A percentile compares a stretch with the other conserved stretches of the same genome.
Evolutionary conservation across 2,797 vertebrate genomes (phyloP).

Genomic region (Parotocinclus haroldoi): DNA sequence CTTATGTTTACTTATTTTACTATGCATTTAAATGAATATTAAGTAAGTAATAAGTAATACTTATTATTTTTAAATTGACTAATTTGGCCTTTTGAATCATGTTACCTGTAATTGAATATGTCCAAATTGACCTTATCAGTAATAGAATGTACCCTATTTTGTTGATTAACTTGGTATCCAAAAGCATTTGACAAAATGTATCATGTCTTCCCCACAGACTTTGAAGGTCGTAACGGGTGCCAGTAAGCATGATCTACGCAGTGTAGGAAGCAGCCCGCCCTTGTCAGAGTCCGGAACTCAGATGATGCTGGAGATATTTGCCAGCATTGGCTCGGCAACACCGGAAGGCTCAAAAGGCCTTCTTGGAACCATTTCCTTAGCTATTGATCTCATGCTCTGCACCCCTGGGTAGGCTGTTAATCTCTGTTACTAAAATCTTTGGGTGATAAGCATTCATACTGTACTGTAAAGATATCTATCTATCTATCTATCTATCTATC

Average conservation of each 20-base stretch:
- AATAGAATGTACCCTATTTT: too few relatives aligned
- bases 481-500: slow-evolving; percentile 18
- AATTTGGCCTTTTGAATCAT: too few relatives aligned
- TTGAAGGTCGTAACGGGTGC: slow-evolving; percentile 86
- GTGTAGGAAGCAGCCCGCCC: slow-evolving; percentile 53
- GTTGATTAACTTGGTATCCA: too few relatives aligned
- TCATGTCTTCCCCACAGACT: slow-evolving; percentile 61
- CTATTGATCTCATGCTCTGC: slow-evolving; percentile 79
- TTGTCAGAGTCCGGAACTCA: slow-evolving; percentile 77
- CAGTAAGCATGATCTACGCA: slow-evolving; percentile 71
- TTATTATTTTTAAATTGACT: too few relatives aligned
- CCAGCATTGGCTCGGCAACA: slow-evolving; percentile 85
- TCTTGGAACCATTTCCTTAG: slow-evolving; percentile 77
- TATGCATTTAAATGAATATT: too few relatives aligned
- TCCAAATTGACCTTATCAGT: too few relatives aligned
- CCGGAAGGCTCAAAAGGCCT: slow-evolving; percentile 73
- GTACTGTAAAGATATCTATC: too few relatives aligned
- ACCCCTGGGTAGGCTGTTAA: slow-evolving; percentile 72
- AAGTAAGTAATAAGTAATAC: too few relatives aligned
- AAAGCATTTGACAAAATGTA: background rate
- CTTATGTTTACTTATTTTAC: too few relatives aligned
- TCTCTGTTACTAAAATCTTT: background rate
- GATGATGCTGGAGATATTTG: slow-evolving; percentile 87
- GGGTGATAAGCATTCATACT: too few relatives aligned
- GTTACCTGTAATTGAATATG: too few relatives aligned